Base-by-base conservation (phyloP, 1,140 invertebrate species). In the Callitettix versicolor region DNA sequence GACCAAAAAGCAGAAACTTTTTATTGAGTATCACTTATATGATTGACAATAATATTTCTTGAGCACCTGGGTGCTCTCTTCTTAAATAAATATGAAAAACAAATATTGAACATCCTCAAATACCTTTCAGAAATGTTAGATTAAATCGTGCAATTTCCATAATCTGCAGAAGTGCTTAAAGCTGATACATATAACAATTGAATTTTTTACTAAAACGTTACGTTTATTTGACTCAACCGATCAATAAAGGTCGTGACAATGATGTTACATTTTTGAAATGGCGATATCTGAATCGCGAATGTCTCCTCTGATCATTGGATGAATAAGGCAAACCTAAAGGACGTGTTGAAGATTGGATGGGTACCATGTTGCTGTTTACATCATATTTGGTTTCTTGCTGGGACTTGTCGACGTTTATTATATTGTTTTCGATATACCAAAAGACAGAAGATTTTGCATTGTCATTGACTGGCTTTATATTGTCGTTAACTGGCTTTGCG, bases 211-310 rank as follows among this genome's bases (percentile, higher is more conserved):
- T n/a, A n/a, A n/a, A n/a, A n/a, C n/a, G n/a, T n/a, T n/a, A n/a
- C n/a, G n/a, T n/a, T n/a, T n/a, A n/a, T n/a, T n/a, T n/a, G n/a
- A n/a, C n/a, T 43, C 42, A 53, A 43, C 53, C 53, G 26, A 55
- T 55, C 14, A 55, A 36, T 20, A 55, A 22, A 26, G 53, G 53
- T 33, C 53, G 12, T 26, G 53, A 55, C 22, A 55, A 26, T 18
- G 53, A 55, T 14, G 53, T 55, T 15, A 55, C 30, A 47, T 55
- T 55, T 36, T 55, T 55, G 11, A 55, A 46, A 21, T 42, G 44
- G 18, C 53, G 40, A 43, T 55, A 55, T 24, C 53, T 41, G 24
- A 42, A 42, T 18, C 53, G 14, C 5, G 26, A 52, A 3, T 38
- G 49, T 30, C 22, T 40, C 49, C 30, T 52, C 40, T 52, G 9